Conservation (phyloP, 2,113 vertebrate species). For the Pseudopodoces humilis region DNA sequence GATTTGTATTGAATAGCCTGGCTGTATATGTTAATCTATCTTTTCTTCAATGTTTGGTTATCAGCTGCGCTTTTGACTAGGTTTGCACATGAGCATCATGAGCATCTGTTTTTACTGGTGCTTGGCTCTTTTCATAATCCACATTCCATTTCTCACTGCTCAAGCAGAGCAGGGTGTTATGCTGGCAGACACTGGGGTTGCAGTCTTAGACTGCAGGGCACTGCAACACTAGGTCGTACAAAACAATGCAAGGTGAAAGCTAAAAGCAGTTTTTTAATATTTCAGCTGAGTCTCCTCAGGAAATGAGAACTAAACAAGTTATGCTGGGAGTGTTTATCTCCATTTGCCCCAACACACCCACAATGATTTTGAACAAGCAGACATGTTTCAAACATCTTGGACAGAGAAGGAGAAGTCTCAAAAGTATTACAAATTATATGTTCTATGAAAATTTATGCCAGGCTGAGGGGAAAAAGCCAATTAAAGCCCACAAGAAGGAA, state of each 20-base stretch:
- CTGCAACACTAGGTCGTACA: background rate
- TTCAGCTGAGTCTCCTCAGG: background rate
- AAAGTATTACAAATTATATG: background rate
- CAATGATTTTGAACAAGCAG: background rate
- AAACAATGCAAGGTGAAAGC: background rate
- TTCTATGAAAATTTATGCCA: conserved; percentile 11
- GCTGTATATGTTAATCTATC: background rate
- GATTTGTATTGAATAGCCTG: background rate
- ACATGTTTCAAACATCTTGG: background rate
- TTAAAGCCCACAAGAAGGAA: conserved; percentile 43
- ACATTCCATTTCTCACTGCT: background rate
- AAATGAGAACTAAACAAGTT: background rate
- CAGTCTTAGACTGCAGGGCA: background rate
- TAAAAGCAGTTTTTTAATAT: background rate
- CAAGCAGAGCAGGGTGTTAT: background rate
- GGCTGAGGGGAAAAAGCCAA: background rate
- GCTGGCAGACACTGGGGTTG: background rate
- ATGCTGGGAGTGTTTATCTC: background rate
- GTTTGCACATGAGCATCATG: background rate
- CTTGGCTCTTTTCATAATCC: background rate
- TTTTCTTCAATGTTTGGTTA: background rate
- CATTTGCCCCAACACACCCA: background rate
- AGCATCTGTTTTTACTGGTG: background rate
- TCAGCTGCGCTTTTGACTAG: background rate
- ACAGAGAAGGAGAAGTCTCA: background rate